phyloP scores from a whole-genome alignment of 2,113 vertebrate genomes.

The Lepisosteus osseus region DNA sequence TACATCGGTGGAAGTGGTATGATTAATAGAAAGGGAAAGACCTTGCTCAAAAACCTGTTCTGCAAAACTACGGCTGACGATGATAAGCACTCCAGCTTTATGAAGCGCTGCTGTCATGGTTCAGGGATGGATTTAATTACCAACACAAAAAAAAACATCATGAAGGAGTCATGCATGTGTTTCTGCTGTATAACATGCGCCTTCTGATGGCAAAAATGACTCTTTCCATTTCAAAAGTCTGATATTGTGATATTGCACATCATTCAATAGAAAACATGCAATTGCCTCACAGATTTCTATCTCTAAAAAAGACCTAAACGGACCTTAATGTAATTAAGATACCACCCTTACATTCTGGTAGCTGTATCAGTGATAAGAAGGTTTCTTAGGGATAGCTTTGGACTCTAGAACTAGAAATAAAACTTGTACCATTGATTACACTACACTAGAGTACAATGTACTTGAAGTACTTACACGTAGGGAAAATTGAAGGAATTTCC shows the following conservation, averaged over 20 bases:
- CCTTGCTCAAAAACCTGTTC: not conserved
- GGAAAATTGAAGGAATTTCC: too few species aligned
- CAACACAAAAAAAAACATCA: not conserved
- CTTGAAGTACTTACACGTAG: too few species aligned
- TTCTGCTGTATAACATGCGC: not conserved
- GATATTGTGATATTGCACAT: not conserved
- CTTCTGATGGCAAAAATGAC: not conserved
- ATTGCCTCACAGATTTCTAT: too few species aligned
- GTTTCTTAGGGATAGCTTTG: too few species aligned
- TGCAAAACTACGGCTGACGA: not conserved
- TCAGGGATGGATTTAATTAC: not conserved
- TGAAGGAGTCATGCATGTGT: not conserved
- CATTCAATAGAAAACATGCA: not conserved
- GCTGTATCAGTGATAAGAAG: too few species aligned
- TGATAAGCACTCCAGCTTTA: not conserved
- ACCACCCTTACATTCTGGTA: too few species aligned
- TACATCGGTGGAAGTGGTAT: not conserved
- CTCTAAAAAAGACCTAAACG: too few species aligned
- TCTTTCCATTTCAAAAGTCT: not conserved
- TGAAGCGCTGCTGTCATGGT: not conserved
- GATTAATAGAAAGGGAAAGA: constrained; percentile 7
- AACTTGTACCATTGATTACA: too few species aligned
- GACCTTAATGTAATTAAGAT: too few species aligned
- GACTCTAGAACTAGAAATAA: too few species aligned
- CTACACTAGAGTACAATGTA: too few species aligned